These are phyloP conservation scores for Pseudomyrmex gracilis DNA, from an alignment of 1,140 invertebrate genomes.

Conservation along the genomic window DNA sequence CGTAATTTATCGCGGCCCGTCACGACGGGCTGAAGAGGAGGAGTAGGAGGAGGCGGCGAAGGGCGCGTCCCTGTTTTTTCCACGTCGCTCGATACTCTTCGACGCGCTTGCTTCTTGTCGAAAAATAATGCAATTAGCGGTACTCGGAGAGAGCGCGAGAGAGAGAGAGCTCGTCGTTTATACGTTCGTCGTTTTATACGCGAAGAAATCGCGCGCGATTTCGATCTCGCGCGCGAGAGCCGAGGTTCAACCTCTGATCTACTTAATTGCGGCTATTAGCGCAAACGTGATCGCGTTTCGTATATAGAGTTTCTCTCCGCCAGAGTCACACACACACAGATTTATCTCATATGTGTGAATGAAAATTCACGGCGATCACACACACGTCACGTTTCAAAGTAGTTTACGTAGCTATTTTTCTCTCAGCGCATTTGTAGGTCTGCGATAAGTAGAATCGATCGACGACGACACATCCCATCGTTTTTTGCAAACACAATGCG, in stretches of 20 bases:
- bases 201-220: conserved; percentile 11
- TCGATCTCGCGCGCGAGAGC: conserved; percentile 1
- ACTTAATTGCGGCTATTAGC: conserved; percentile 22
- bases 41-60: not conserved
- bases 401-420: no score
- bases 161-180: conserved; percentile 7
- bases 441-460: not conserved
- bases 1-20: conserved; percentile 60
- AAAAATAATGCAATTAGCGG: conserved; percentile 55
- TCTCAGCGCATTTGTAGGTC: no score
- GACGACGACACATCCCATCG: not conserved
- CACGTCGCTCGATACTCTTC: conserved; percentile 50
- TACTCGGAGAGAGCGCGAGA: conserved; percentile 21
- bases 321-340: no score
- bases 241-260: conserved; percentile 35
- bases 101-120: conserved; percentile 20
- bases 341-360: not conserved
- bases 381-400: no score
- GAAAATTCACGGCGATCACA: not conserved
- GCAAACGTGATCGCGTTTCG: not conserved
- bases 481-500: not conserved
- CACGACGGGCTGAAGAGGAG: conserved; percentile 6
- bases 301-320: not conserved
- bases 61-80: conserved; percentile 36
- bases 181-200: conserved; percentile 46